These are phyloP conservation scores for Cecidostiba fungosa DNA, from an alignment of 2,888 invertebrate genomes.

Conservation along the genomic window DNA sequence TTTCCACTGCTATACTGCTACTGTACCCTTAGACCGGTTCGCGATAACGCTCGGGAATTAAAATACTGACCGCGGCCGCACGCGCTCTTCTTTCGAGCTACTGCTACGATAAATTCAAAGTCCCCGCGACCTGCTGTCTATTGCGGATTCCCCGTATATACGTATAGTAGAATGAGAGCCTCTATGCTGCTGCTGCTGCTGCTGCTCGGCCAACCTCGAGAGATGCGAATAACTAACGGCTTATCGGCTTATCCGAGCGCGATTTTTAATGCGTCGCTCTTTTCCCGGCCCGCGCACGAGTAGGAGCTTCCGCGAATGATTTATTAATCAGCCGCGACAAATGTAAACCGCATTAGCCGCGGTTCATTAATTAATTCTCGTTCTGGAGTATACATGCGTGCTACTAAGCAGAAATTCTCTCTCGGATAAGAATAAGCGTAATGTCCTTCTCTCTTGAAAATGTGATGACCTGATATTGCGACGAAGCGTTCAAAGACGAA, in stretches of 20 bases:
- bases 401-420: too few relatives aligned
- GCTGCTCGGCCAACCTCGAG: constrained; percentile 17
- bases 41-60: constrained; percentile 78
- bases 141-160: constrained; percentile 44
- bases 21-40: constrained; percentile 58
- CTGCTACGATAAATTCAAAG: constrained; percentile 59
- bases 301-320: constrained; percentile 5
- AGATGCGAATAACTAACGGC: constrained; percentile 38
- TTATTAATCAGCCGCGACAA: constrained; percentile 20
- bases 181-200: constrained; percentile 12
- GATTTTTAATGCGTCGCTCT: constrained; percentile 57
- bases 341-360: not conserved
- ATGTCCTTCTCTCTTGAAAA: too few relatives aligned
- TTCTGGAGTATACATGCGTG: not conserved
- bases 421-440: not conserved
- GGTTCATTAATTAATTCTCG: not conserved
- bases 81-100: constrained; percentile 57
- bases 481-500: too few relatives aligned
- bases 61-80: constrained; percentile 77
- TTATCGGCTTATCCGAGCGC: constrained; percentile 35
- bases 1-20: constrained; percentile 52
- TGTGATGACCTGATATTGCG: too few relatives aligned
- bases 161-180: not conserved
- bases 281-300: constrained; percentile 67
- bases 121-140: constrained; percentile 29